Evolutionary conservation across 2,797 vertebrate genomes (phyloP).

Genomic region (Molossus alvarezi): DNA sequence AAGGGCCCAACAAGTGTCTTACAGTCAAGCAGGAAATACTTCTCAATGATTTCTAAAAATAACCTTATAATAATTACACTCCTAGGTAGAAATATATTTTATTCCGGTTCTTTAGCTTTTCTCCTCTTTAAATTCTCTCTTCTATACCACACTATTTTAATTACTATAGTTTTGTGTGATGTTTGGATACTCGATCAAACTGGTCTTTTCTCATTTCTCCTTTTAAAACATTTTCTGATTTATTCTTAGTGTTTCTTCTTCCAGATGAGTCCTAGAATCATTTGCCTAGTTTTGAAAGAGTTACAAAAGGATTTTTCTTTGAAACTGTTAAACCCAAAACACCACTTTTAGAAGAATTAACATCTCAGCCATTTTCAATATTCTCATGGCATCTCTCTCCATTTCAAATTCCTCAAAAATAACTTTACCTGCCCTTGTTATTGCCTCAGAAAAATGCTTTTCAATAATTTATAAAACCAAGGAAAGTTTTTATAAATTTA

Average conservation of each 20-base stretch:
- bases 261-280: conserved; percentile 27
- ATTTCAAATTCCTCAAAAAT: conserved; percentile 63
- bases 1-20: not conserved
- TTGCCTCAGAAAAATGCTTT: conserved; percentile 70
- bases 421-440: conserved; percentile 60
- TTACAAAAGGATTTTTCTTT: conserved; percentile 28
- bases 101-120: not conserved
- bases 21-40: not conserved
- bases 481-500: conserved; percentile 68
- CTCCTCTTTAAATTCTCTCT: not conserved
- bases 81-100: not conserved
- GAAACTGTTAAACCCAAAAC: conserved; percentile 44
- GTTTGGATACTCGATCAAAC: conserved; percentile 29
- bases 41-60: conserved; percentile 22
- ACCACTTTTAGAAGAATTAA: conserved; percentile 65
- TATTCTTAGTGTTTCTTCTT: conserved; percentile 45
- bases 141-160: conserved; percentile 56
- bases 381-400: conserved; percentile 9
- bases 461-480: conserved; percentile 38
- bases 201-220: conserved; percentile 46
- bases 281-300: conserved; percentile 44
- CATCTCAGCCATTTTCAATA: conserved; percentile 46
- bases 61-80: not conserved
- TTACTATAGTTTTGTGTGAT: conserved; percentile 46
- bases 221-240: conserved; percentile 17